Evolutionary conservation across 1,140 invertebrate genomes (phyloP).

Genomic region (Lasaia peninsularis): DNA sequence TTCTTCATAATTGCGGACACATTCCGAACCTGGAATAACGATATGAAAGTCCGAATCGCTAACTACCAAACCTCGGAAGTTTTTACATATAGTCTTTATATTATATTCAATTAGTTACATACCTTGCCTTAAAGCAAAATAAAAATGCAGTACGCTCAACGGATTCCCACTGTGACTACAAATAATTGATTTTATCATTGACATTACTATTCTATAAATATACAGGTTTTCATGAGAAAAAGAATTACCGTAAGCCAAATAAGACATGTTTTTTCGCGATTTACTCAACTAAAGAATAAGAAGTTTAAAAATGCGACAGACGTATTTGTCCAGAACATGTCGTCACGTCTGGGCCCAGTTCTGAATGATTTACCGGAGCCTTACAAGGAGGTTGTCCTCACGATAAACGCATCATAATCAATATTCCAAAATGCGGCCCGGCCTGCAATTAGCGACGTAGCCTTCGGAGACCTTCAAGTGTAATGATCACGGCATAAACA

Average conservation of each 20-base stretch:
- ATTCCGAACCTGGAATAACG: too few species aligned
- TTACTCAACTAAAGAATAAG: constrained; percentile 53
- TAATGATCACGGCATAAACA: constrained; percentile 46
- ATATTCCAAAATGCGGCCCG: constrained; percentile 74
- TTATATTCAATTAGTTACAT: constrained; percentile 11
- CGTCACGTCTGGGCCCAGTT: constrained; percentile 60
- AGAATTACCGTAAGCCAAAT: constrained; percentile 15
- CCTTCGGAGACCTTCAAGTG: constrained; percentile 67
- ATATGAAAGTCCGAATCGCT: too few species aligned
- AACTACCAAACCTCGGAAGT: too few species aligned
- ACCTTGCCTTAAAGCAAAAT: background rate
- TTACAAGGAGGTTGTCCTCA: constrained; percentile 66
- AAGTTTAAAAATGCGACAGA: constrained; percentile 59
- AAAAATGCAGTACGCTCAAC: constrained; percentile 3
- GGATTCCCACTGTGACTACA: constrained; percentile 10
- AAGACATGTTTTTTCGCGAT: constrained; percentile 18
- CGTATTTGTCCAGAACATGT: constrained; percentile 70
- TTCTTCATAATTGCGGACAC: too few species aligned
- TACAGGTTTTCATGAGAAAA: constrained; percentile 7
- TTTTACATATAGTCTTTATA: too few species aligned
- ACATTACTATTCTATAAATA: constrained; percentile 18
- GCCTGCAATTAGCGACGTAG: constrained; percentile 68
- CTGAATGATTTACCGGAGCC: constrained; percentile 71
- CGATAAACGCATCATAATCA: constrained; percentile 74
- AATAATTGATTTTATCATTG: constrained; percentile 12